Evolutionary conservation across 2,797 vertebrate genomes (phyloP).

Genomic region (Brachymystax lenok): DNA sequence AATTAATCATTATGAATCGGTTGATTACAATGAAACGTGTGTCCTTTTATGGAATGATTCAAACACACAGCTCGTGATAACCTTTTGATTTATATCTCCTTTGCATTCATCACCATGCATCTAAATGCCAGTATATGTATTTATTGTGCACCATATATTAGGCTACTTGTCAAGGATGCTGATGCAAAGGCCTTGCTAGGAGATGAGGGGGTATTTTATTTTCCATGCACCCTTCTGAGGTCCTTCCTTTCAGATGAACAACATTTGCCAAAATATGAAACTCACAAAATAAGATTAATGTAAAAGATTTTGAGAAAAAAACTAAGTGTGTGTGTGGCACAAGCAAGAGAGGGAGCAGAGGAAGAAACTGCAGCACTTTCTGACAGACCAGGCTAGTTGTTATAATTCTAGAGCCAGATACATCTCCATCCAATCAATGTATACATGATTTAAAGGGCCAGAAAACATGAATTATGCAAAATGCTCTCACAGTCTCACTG

Average conservation of each 20-base stretch:
- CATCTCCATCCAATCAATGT: background rate
- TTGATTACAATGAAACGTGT: background rate
- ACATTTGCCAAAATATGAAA: background rate
- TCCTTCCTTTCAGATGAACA: background rate
- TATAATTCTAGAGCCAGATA: background rate
- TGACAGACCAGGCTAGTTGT: constrained; percentile 70
- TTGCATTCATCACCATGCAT: background rate
- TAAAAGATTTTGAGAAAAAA: background rate
- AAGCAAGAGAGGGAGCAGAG: constrained; percentile 73
- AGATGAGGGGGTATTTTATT: constrained; percentile 38
- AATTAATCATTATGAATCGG: background rate
- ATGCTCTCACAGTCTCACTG: too few species aligned
- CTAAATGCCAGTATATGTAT: background rate
- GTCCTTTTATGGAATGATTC: background rate
- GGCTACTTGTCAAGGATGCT: constrained; percentile 32
- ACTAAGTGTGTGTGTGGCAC: constrained; percentile 33
- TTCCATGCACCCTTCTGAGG: background rate
- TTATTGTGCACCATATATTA: background rate
- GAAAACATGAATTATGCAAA: background rate
- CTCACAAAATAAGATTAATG: background rate
- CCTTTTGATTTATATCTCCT: background rate
- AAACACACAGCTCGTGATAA: background rate
- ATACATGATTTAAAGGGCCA: background rate
- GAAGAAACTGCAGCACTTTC: constrained; percentile 74
- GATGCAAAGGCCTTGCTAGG: constrained; percentile 65